Base-by-base conservation (phyloP, 2,797 vertebrate species). In the Danio tinwini region DNA sequence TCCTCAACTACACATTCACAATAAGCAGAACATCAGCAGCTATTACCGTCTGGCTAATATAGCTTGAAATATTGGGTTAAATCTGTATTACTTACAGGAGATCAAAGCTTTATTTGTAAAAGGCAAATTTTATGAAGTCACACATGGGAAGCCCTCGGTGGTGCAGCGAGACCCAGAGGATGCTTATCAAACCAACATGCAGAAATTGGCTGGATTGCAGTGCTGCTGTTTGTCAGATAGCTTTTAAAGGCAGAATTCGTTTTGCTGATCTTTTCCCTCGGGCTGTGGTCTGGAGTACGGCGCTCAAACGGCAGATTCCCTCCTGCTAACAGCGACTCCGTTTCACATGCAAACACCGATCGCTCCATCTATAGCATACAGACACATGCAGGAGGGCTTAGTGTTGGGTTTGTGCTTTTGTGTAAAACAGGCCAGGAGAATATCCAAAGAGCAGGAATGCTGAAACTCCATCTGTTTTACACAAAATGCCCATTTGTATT, bases 111-210 rank as follows among this genome's bases (percentile, higher is more conserved):
- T 89, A 89, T 92, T 92, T 82, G 85, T 90, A 85, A 90, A 90
- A 90, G 89, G 86, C 83, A 74, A 89, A 87, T 92, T 87, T 91
- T 89, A 90, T 90, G 90, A 92, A 85, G 88, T 90, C 89, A 87
- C 90, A 90, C 88, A 86, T 87, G 89, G 90, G 88, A 91, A 87
- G 87, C 87, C 88, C 89, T 88, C 88, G 80, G 81, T 90, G 88
- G 88, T 88, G 86, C 87, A 58, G 88, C 87, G 86, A 86, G 82
- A 92, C 90, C 90, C 91, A 86, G n/a, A 87, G 92, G 93, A 94
- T 92, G 92, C 92, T 94, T 94, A 94, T 86, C 91, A 94, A 95
- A 93, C 88, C 87, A 87, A 88, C 91, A 68, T 88, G 90, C 88
- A 88, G 91, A 90, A 89, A 89, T 89, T 90, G 87, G 88, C 88